Base-by-base conservation (phyloP, 2,888 invertebrate genomes). In the Aleiodes alternator region DNA sequence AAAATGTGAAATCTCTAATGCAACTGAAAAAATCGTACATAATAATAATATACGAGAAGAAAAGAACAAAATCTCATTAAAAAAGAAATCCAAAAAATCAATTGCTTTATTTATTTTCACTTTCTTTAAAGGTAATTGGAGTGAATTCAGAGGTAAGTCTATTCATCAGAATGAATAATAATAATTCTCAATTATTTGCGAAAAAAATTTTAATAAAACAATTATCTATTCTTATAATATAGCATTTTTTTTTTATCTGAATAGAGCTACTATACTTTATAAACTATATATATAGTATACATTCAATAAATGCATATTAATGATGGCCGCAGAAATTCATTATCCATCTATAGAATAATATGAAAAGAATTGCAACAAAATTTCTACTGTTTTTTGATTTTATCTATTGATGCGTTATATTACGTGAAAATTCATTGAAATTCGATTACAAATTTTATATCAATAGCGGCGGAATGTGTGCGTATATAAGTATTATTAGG, bases 1-100 rank as follows among this genome's bases (percentile, higher is more conserved):
- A 51, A 29, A 68, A 68, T 68, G 64, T 64, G 43, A 64, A 64
- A 64, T 64, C 64, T 64, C 59, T 64, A 50, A 29, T 51, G 68
- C 68, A 68, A 68, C 31, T 51, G 68, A 68, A 50, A 68, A 68
- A 50, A 68, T 51, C 68, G 68, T 68, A 68, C 51, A 68, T 51
- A 68, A 68, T 51, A 68, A 68, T 51, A 68, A 64, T 64, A 55
- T 50, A 64, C 23, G 38, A 68, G 8, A 68, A 51, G 48, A 51
- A 68, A 68, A 68, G 31, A 29, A 31, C 11, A 43, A 23, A 48
- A 64, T 48, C 43, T 64, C 43, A 48, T 64, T 43, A 64, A 50
- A 68, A 50, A 68, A 51, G 14, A 68, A 68, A 53, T 31, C 34
- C n/a, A 51, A 11, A 68, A 68, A 29, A 4, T 11, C n/a, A 4